A percentile compares a stretch with the other conserved stretches of the same genome.
Conservation (phyloP, 2,797 vertebrate genomes). For the Catamblyrhynchus diadema region DNA sequence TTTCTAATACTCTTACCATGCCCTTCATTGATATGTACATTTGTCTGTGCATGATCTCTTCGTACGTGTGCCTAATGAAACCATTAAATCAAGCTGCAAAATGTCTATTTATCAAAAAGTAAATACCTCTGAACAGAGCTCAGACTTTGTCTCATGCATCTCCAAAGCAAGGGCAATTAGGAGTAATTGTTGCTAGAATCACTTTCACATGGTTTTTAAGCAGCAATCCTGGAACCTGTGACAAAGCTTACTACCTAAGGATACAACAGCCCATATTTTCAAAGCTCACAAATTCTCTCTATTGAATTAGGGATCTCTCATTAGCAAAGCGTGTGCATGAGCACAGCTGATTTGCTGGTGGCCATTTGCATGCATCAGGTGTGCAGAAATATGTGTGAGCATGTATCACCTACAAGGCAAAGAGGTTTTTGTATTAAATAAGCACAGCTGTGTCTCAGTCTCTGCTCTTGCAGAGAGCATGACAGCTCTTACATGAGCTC, state of each 20-base stretch:
- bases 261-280: background rate
- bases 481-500: background rate
- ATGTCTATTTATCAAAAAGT: background rate
- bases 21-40: background rate
- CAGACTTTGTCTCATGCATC: background rate
- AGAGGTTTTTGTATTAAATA: background rate
- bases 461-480: background rate
- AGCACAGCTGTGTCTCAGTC: background rate
- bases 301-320: background rate
- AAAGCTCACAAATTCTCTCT: background rate
- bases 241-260: background rate
- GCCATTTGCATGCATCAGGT: background rate
- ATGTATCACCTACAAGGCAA: background rate
- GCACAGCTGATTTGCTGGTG: background rate
- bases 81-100: background rate
- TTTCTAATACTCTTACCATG: background rate
- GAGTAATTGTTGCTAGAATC: background rate
- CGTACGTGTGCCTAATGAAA: background rate
- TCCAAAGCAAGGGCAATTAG: background rate
- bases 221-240: background rate
- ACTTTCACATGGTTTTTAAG: background rate
- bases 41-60: background rate
- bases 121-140: background rate
- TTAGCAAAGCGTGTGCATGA: fast-evolving
- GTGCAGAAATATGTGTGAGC: background rate